Percentiles rank a stretch among this genome's conserved stretches.
Conservation (phyloP, 92 coral and sea anemone species). For the Ricordea florida region DNA sequence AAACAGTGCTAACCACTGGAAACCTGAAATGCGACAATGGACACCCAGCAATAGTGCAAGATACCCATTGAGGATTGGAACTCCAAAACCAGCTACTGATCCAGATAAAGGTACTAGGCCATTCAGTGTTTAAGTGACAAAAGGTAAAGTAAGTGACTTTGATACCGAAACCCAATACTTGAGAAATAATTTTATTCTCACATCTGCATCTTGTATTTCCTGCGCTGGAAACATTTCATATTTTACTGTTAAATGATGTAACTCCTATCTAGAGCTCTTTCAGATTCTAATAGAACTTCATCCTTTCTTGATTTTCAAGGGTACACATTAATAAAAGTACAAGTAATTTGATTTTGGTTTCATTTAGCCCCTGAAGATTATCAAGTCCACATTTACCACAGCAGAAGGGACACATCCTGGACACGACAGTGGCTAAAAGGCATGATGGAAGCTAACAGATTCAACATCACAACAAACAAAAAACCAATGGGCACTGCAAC, state of each 20-base stretch:
- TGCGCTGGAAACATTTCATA: too few relatives aligned
- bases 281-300: too few relatives aligned
- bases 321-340: neutral
- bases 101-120: constrained; percentile 84
- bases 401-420: constrained; percentile 64
- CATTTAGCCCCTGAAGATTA: constrained; percentile 71
- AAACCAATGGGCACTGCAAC: constrained; percentile 31
- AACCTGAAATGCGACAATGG: constrained; percentile 47
- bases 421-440: constrained; percentile 72
- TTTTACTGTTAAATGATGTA: too few relatives aligned
- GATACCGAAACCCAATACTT: too few relatives aligned
- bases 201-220: too few relatives aligned
- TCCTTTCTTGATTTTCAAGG: too few relatives aligned
- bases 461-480: constrained; percentile 54
- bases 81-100: constrained; percentile 45
- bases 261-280: too few relatives aligned
- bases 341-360: too few relatives aligned
- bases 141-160: too few relatives aligned
- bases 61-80: constrained; percentile 61
- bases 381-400: constrained; percentile 75
- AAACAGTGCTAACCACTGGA: constrained; percentile 52
- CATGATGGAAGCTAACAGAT: constrained; percentile 68
- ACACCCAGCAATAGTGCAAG: constrained; percentile 83
- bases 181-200: too few relatives aligned
- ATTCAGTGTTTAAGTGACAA: too few relatives aligned